phyloP scores from a whole-genome alignment of 2,888 invertebrate species.

The Pasiphila rectangulata region DNA sequence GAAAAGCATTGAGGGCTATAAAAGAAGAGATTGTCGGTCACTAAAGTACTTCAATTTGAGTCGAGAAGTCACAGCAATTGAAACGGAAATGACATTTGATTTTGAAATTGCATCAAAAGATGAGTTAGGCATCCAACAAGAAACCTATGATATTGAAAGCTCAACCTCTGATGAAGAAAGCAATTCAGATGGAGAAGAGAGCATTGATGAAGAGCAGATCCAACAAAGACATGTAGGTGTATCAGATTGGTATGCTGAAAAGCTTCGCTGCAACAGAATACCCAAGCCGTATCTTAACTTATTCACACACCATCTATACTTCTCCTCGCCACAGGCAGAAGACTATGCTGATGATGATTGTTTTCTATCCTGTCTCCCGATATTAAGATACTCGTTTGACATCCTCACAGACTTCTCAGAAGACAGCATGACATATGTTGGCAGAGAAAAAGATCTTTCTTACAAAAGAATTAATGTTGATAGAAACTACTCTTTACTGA shows the following conservation, averaged over 20 bases:
- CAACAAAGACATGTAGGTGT: conserved; percentile 41
- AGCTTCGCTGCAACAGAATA: conserved; percentile 81
- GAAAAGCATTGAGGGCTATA: conserved; percentile 84
- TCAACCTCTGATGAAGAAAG: conserved; percentile 40
- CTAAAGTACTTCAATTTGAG: conserved; percentile 78
- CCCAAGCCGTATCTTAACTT: conserved; percentile 86
- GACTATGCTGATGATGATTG: conserved; percentile 82
- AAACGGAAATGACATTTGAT: conserved; percentile 1
- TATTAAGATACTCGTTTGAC: conserved; percentile 82
- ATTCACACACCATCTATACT: conserved; percentile 82
- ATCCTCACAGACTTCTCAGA: conserved; percentile 62
- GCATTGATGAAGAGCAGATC: conserved; percentile 27
- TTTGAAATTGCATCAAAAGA: conserved; percentile 2
- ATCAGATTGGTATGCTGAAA: conserved; percentile 84
- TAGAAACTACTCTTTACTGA: conserved; percentile 45
- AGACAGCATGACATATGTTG: conserved; percentile 59
- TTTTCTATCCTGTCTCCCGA: conserved; percentile 80
- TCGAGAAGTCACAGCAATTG: conserved; percentile 22
- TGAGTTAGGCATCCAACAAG: conserved; percentile 26
- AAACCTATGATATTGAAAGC: conserved; percentile 35
- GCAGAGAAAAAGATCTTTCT: conserved; percentile 54
- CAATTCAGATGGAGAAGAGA: conserved; percentile 31
- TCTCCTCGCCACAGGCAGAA: conserved; percentile 87
- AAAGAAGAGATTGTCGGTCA: conserved; percentile 79
- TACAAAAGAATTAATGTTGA: conserved; percentile 55